Evolutionary conservation across 2,113 vertebrate genomes (phyloP).

Genomic region (Lichenostomus cassidix): DNA sequence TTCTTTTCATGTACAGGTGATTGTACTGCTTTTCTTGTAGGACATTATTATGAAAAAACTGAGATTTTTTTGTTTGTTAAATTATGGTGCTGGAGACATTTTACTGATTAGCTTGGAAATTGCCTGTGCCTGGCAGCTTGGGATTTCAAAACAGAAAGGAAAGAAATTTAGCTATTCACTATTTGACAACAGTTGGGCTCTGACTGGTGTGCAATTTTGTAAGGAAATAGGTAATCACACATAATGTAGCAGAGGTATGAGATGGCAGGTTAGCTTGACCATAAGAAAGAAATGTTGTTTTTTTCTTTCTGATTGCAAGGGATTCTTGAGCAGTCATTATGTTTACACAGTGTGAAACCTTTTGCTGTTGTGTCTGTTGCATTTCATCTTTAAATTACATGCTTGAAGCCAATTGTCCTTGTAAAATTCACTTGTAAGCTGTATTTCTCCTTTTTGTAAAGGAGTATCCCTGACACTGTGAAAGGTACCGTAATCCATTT

Average conservation of each 20-base stretch:
- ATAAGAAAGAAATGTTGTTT: background rate
- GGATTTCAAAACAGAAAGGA: background rate
- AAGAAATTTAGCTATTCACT: background rate
- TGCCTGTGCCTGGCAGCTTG: background rate
- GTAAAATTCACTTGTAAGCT: background rate
- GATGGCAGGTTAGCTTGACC: background rate
- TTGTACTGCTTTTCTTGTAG: background rate
- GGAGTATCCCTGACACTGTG: background rate
- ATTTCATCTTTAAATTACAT: background rate
- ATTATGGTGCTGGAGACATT: background rate
- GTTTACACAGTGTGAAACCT: background rate
- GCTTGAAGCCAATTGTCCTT: background rate
- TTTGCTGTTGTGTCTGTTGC: background rate
- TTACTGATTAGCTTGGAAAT: background rate
- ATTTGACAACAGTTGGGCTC: background rate
- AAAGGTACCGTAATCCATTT: background rate
- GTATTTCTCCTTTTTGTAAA: background rate
- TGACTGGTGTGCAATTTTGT: background rate
- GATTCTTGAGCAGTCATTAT: background rate
- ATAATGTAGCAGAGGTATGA: background rate
- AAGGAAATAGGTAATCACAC: background rate
- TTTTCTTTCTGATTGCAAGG: background rate
- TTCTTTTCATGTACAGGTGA: background rate
- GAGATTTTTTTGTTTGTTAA: background rate
- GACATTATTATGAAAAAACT: background rate